Conservation (phyloP, 2,888 invertebrate species). For the Hermaeophaga mercurialis region DNA sequence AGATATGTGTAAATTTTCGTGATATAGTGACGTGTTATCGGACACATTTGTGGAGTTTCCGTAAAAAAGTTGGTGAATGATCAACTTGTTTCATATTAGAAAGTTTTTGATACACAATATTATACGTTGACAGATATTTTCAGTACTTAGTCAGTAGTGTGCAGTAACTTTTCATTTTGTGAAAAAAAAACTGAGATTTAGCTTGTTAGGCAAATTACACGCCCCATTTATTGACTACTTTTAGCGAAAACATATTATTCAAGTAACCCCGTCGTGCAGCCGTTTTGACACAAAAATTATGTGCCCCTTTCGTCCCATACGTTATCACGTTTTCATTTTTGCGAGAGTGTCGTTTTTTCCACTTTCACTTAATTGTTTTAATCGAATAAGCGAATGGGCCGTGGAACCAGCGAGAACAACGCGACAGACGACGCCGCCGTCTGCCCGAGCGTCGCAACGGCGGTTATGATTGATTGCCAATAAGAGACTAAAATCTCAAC, state of each 20-base stretch:
- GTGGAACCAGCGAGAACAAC: constrained; percentile 14
- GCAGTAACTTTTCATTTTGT: too few species aligned
- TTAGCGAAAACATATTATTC: constrained; percentile 20
- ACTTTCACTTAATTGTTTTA: constrained; percentile 50
- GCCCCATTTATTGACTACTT: constrained; percentile 4
- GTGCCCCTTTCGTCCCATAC: constrained; percentile 18
- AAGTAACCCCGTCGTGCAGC: not conserved
- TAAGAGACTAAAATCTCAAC: constrained; percentile 34
- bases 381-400: constrained; percentile 46
- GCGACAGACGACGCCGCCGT: constrained; percentile 8
- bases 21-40: constrained; percentile 22
- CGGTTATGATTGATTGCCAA: constrained; percentile 43
- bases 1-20: constrained; percentile 38
- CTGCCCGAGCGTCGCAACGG: constrained; percentile 25
- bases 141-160: too few species aligned
- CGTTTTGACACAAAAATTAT: constrained; percentile 16
- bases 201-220: too few species aligned
- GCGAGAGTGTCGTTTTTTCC: constrained; percentile 26
- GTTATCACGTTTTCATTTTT: constrained; percentile 25
- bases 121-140: too few species aligned
- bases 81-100: too few species aligned
- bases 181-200: too few species aligned
- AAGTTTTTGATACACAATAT: too few species aligned
- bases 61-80: too few species aligned
- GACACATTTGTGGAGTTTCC: constrained; percentile 14